phyloP scores from a whole-genome alignment of 2,113 vertebrate genomes.

The Verasper variegatus region DNA sequence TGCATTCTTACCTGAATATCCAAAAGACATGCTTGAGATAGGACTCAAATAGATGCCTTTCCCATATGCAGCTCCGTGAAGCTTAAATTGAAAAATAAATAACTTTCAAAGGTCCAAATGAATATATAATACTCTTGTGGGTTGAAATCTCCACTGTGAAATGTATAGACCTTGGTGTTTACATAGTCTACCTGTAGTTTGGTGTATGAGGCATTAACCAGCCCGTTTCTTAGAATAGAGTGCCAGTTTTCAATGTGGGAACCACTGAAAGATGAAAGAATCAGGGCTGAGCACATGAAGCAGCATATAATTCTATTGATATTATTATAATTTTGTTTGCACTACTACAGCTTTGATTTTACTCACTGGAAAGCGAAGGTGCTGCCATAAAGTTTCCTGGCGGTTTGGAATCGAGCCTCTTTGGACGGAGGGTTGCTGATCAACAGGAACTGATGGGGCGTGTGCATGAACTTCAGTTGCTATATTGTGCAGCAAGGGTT shows the following conservation, averaged over 20 bases:
- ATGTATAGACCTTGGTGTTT: not conserved
- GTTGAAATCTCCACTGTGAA: not conserved
- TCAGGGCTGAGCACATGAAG: not conserved
- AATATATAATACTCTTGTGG: not conserved
- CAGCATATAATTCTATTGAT: too few relatives aligned
- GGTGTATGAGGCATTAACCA: slow-evolving; percentile 94
- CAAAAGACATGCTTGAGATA: slow-evolving; percentile 98
- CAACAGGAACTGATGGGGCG: slow-evolving; percentile 97
- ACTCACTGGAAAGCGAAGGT: slow-evolving; percentile 98
- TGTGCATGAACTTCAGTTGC: slow-evolving; percentile 99
- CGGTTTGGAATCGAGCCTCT: slow-evolving; percentile 93
- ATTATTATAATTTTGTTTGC: not conserved
- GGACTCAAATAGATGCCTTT: slow-evolving; percentile 99
- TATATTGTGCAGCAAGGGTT: slow-evolving; percentile 74
- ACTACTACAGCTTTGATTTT: not conserved
- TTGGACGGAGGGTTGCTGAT: slow-evolving; percentile 97
- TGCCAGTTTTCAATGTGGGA: slow-evolving; percentile 99
- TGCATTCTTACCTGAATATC: slow-evolving; percentile 91
- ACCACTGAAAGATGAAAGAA: slow-evolving; percentile 79
- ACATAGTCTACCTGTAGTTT: slow-evolving; percentile 89
- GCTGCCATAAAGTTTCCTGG: slow-evolving; percentile 95
- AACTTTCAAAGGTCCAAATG: not conserved
- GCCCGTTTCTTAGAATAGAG: slow-evolving; percentile 94
- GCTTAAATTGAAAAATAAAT: slow-evolving; percentile 74
- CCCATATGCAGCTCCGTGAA: slow-evolving; percentile 98